Base-by-base conservation (phyloP, 2,888 invertebrate species). In the Iphiclides podalirius region DNA sequence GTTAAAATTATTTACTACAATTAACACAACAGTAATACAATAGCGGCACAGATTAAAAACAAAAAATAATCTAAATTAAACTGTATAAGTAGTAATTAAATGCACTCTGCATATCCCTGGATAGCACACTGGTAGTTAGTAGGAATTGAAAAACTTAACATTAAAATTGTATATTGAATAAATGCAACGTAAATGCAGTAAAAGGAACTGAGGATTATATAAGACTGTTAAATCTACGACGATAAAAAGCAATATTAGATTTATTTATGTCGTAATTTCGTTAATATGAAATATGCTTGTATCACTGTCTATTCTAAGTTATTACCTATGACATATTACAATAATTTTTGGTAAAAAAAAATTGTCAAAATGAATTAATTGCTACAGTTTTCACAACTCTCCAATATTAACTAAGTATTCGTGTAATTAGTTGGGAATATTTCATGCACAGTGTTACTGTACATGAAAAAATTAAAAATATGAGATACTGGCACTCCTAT, bases 171-270 rank as follows among this genome's bases (percentile, higher is more conserved):
- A 35, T 28, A 46, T 14, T 13, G n/a, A 52, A 45, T 48, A 48
- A 48, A 48, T 52, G 48, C 48, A 44, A 31, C 17, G 14, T 42
- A 52, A 52, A 52, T 45, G 48, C 45, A 9, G 3, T 36, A 31
- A 11, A 13, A 41, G 20, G 13, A 36, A 36, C 33, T 42, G 9
- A 42, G 36, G 13, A 23, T 43, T 35, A 31, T 9, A 3, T 13
- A 14, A n/a, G 23, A 28, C 15, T 16, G 11, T 28, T 28, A 2
- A 6, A 28, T 9, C n/a, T 6, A 28, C n/a, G n/a, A 28, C 4
- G 31, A 11, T n/a, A n/a, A n/a, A 31, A 20, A 20, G 3, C 2
- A 31, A 2, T 11, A 31, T 11, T 11, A n/a, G 1, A 31, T 8
- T 11, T 11, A 2, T 31, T 2, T 31, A n/a, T 11, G 31, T 31